Base-by-base conservation (phyloP, 1,140 invertebrate genomes). In the Drosophila quadrilineata region DNA sequence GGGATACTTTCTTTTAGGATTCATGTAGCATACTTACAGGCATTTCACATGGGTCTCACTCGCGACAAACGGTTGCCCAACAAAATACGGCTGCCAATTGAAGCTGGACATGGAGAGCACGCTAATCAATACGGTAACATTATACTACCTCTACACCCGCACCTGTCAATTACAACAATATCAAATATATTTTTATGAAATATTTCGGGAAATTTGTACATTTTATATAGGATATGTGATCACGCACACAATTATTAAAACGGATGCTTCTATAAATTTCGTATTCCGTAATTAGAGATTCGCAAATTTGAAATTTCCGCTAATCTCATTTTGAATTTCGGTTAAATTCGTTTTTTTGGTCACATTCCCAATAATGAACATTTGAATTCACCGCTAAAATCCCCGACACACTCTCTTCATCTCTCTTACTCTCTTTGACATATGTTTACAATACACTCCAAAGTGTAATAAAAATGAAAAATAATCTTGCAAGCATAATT, bases 11-110 rank as follows among this genome's bases (percentile, higher is more conserved):
- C n/a, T 21, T 22, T 19, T 6, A 10, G 5, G n/a, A 21, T 17
- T 3, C 3, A 9, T 12, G 28, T 26, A 17, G 3, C 17, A 38
- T 49, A 87, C 86, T 85, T 65, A 88, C 87, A 88, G 87, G 87
- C 87, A 88, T 88, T 85, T 88, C 87, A 88, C 82, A 88, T 88
- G 87, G 87, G 87, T 88, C 77, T 88, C 70, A 64, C 65, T 75
- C 68, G 73, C 74, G 69, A 73, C 80, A 85, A 84, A 68, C 64
- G 65, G 64, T 74, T 74, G 79, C 79, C 79, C 79, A 84, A 85
- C 79, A 85, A 84, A 71, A 71, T 79, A 63, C 52, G 75, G 62
- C 62, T 74, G 71, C 66, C 70, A 77, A 65, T 59, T 85, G 70
- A 31, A 70, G 77, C 56, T 73, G 60, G 52, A 77, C 79, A 82